Conservation (phyloP, 1,140 invertebrate species). For the Pogonognathellus flavescens region DNA sequence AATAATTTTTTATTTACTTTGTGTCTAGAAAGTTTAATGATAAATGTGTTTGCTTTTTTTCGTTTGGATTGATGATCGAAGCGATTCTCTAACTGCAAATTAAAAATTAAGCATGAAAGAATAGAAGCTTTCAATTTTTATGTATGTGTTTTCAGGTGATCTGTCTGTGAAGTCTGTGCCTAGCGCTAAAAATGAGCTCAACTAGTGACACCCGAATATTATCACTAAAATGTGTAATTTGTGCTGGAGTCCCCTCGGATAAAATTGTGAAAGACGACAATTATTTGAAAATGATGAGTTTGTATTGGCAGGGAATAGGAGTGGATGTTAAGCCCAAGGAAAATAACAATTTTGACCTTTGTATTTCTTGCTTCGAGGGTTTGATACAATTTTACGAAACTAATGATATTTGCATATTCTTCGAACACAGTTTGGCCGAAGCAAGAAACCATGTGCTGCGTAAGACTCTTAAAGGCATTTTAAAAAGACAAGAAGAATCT, state of each 20-base stretch:
- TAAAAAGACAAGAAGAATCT: background rate
- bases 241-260: background rate
- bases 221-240: constrained; percentile 23
- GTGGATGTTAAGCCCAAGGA: constrained; percentile 54
- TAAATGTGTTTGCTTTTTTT: too few relatives aligned
- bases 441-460: background rate
- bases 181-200: too few relatives aligned
- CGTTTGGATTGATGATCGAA: too few relatives aligned
- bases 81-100: too few relatives aligned
- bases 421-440: background rate
- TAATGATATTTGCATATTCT: constrained; percentile 15
- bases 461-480: background rate
- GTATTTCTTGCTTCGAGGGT: constrained; percentile 8
- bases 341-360: constrained; percentile 11
- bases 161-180: too few relatives aligned
- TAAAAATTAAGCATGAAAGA: too few relatives aligned
- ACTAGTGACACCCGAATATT: too few relatives aligned
- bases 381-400: background rate
- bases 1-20: too few relatives aligned
- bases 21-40: too few relatives aligned
- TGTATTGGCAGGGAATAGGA: constrained; percentile 51
- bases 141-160: too few relatives aligned
- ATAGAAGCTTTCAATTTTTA: too few relatives aligned
- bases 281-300: constrained; percentile 36
- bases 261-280: constrained; percentile 53